Evolutionary conservation across 2,888 invertebrate genomes (phyloP).

Genomic region (Toxonevra muliebris): DNA sequence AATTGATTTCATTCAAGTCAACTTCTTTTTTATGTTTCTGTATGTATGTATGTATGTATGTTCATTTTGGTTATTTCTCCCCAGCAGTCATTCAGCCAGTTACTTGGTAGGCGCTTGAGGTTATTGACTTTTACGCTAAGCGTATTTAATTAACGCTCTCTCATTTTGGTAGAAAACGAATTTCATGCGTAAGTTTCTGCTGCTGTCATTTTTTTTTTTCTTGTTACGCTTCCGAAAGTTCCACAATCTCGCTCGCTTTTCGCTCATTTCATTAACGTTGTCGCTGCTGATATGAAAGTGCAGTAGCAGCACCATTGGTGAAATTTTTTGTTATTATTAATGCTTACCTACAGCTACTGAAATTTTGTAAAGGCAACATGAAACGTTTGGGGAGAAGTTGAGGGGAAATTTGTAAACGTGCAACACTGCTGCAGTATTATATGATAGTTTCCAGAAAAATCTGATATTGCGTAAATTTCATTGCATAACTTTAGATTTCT

Average conservation of each 20-base stretch:
- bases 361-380: no score
- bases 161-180: constrained; percentile 29
- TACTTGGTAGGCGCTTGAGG: constrained; percentile 4
- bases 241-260: neutral
- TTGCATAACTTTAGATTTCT: no score
- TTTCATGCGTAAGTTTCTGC: constrained; percentile 28
- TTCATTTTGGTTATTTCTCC: constrained; percentile 24
- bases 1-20: constrained; percentile 30
- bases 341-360: no score
- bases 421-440: no score
- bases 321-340: no score
- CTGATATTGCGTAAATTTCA: no score
- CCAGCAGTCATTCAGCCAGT: constrained; percentile 35
- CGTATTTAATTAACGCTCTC: neutral
- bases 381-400: no score
- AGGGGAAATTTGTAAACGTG: no score
- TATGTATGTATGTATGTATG: constrained; percentile 13
- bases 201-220: neutral
- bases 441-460: no score
- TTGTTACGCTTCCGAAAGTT: neutral
- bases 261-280: no score
- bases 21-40: constrained; percentile 13
- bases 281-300: no score
- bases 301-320: no score
- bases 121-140: constrained; percentile 18